These are phyloP conservation scores for Caenorhabditis wallacei DNA, from an alignment of 2,888 invertebrate genomes.

Conservation along the genomic window DNA sequence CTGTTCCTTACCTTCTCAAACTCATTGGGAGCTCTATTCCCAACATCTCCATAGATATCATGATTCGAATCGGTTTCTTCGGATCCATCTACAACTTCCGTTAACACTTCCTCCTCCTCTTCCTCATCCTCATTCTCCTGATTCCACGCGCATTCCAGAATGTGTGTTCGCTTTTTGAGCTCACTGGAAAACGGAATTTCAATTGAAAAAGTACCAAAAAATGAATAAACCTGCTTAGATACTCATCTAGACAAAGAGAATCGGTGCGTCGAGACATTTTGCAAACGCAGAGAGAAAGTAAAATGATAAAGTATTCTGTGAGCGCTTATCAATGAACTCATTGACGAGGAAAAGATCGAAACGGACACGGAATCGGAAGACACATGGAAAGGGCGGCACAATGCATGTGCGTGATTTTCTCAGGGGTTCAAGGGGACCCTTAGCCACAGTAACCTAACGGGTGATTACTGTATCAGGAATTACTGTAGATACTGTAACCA, in stretches of 20 bases:
- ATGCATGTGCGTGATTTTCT: conserved; percentile 27
- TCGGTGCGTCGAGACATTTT: conserved; percentile 49
- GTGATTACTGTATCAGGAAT: too few species aligned
- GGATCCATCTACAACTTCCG: conserved; percentile 9
- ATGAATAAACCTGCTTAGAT: conserved; percentile 48
- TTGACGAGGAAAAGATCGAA: conserved; percentile 8
- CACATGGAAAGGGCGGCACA: conserved; percentile 46
- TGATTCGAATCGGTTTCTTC: conserved; percentile 32
- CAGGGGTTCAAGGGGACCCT: not conserved
- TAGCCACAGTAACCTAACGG: too few species aligned
- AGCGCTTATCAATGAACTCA: conserved; percentile 43
- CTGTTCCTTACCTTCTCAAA: conserved; percentile 74
- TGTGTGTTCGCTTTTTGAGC: conserved; percentile 74
- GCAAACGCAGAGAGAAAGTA: conserved; percentile 10
- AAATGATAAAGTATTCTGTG: conserved; percentile 22
- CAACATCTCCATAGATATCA: conserved; percentile 65
- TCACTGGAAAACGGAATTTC: conserved; percentile 51
- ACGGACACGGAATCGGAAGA: conserved; percentile 45
- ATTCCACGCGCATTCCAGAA: conserved; percentile 75
- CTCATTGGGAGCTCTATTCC: conserved; percentile 72
- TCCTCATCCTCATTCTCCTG: conserved; percentile 63
- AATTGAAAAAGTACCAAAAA: not conserved
- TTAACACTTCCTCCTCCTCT: conserved; percentile 56
- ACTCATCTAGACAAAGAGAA: conserved; percentile 64
- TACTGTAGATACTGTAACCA: too few species aligned